Percentiles rank a stretch among this genome's conserved stretches.
Conservation (phyloP, 23 tunicate genomes). For the Ciona savignyi region DNA sequence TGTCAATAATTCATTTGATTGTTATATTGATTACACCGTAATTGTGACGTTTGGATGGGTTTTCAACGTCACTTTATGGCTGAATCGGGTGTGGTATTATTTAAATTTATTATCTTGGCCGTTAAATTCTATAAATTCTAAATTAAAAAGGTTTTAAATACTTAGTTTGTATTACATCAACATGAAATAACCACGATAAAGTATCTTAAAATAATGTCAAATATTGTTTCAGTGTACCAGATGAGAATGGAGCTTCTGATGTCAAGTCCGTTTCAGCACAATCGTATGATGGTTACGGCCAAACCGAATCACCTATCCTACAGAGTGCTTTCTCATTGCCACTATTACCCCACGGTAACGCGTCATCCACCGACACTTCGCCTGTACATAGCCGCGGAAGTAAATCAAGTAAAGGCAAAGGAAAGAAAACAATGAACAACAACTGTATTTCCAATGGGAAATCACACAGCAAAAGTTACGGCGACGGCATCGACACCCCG, state of each 20-base stretch:
- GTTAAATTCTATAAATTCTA: no score
- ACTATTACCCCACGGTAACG: slow-evolving; percentile 16
- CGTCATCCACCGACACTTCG: slow-evolving; percentile 14
- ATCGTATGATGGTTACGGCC: slow-evolving; percentile 40
- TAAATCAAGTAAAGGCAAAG: slow-evolving; percentile 4
- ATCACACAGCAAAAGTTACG: slow-evolving; percentile 16
- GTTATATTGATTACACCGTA: no score
- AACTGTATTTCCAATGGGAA: slow-evolving; percentile 31
- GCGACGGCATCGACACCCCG: slow-evolving; percentile 2
- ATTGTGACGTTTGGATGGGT: no score
- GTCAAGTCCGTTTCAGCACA: slow-evolving; percentile 29
- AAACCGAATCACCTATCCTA: slow-evolving; percentile 31
- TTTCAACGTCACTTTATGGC: no score
- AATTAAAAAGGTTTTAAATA: no score
- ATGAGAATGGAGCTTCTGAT: slow-evolving; percentile 9
- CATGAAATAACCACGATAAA: no score
- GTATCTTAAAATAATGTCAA: background rate
- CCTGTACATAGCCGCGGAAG: slow-evolving; percentile 1
- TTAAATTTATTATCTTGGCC: no score
- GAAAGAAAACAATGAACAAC: slow-evolving; percentile 15
- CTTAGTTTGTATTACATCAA: no score
- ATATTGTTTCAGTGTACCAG: slow-evolving; percentile 13
- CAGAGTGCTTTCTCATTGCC: slow-evolving; percentile 72
- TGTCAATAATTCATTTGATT: no score
- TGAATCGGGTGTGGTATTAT: no score